A percentile compares a stretch with the other conserved stretches of the same genome.
These are phyloP conservation scores for Drosophila fungiperda DNA, from an alignment of 2,888 invertebrate genomes.

Conservation along the genomic window DNA sequence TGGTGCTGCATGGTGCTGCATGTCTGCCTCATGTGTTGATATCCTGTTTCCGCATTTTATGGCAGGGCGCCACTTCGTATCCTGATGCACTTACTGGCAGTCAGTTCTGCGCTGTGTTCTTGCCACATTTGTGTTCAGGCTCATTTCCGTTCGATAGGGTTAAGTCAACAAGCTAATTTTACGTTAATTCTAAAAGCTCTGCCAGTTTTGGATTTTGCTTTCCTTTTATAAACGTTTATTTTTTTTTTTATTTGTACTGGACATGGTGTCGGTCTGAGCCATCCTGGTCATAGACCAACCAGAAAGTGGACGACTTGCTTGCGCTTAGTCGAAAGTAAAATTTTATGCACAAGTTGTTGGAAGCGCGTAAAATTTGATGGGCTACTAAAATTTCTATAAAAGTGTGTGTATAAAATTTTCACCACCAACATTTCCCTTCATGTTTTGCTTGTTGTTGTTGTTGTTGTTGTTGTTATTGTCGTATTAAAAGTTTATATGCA, in stretches of 20 bases:
- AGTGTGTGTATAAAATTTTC: slow-evolving; percentile 64
- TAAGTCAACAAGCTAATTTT: slow-evolving; percentile 64
- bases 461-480: slow-evolving; percentile 14
- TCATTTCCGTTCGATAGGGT: slow-evolving; percentile 70
- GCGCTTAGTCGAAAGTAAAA: slow-evolving; percentile 51
- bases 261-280: slow-evolving; percentile 19
- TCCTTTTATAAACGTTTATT: slow-evolving; percentile 19
- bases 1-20: slow-evolving; percentile 9
- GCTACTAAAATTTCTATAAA: slow-evolving; percentile 76
- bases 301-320: not conserved
- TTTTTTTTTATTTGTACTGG: slow-evolving; percentile 9
- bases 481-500: slow-evolving; percentile 77
- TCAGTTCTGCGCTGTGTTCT: slow-evolving; percentile 30
- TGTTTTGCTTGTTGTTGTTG: not conserved
- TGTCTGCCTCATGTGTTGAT: slow-evolving; percentile 47
- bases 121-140: slow-evolving; percentile 37
- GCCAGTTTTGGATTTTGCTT: slow-evolving; percentile 6
- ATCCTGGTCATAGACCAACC: slow-evolving; percentile 17
- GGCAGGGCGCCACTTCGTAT: slow-evolving; percentile 1
- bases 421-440: slow-evolving; percentile 23
- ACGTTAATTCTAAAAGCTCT: slow-evolving; percentile 56
- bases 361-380: slow-evolving; percentile 74
- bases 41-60: slow-evolving; percentile 56
- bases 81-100: not conserved
- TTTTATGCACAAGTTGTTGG: slow-evolving; percentile 73